These are phyloP conservation scores for Calypte anna DNA, from an alignment of 2,113 vertebrate genomes.

Conservation along the genomic window DNA sequence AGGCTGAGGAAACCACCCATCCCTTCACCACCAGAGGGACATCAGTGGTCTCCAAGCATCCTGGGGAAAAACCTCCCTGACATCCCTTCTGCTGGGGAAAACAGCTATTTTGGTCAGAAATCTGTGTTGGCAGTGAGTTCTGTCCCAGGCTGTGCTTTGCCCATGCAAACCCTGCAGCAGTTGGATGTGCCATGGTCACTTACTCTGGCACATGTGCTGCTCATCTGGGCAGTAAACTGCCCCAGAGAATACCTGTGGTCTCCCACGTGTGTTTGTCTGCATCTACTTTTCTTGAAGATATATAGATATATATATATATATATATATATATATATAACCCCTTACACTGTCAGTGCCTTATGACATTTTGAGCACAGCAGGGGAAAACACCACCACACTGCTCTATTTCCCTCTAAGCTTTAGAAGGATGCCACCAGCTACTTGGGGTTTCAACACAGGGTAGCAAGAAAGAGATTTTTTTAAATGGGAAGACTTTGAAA, in stretches of 20 bases:
- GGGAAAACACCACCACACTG: neutral
- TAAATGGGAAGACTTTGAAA: neutral
- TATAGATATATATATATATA: too few relatives aligned
- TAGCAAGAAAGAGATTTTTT: neutral
- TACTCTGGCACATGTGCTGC: neutral
- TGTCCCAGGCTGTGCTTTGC: neutral
- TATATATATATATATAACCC: neutral
- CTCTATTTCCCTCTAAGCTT: neutral
- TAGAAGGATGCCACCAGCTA: neutral
- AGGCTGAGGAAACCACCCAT: neutral
- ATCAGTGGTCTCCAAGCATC: neutral
- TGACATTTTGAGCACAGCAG: neutral
- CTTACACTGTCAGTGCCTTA: neutral
- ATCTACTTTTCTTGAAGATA: neutral
- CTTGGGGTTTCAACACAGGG: rapidly evolving
- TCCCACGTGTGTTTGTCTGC: neutral
- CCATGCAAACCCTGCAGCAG: rapidly evolving
- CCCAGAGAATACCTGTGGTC: rapidly evolving
- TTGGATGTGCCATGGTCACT: rapidly evolving
- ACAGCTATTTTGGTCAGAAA: neutral
- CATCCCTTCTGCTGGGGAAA: neutral
- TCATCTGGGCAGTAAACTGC: neutral
- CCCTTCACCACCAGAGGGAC: neutral
- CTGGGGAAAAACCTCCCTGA: neutral
- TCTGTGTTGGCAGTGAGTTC: neutral